phyloP scores from a whole-genome alignment of 2,113 vertebrate species.

The Circaetus cinerascens region DNA sequence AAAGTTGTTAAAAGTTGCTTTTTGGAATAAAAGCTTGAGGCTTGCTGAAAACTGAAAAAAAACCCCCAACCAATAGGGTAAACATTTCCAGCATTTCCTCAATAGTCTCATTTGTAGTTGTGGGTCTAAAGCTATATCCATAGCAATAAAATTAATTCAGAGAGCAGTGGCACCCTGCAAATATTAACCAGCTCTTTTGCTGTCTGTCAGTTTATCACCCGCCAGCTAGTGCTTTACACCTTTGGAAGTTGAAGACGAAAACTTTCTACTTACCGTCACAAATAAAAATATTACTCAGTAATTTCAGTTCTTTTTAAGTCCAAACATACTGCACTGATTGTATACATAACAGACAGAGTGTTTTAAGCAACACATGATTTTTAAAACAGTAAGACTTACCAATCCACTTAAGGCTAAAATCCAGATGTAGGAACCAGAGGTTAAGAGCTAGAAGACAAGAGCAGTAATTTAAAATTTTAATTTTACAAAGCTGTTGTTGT shows the following conservation, averaged over 20 bases:
- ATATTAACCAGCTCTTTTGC: neutral
- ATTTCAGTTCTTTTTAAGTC: neutral
- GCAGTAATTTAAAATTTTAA: neutral
- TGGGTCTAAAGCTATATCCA: neutral
- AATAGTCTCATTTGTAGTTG: neutral
- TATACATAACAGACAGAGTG: neutral
- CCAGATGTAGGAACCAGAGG: constrained; percentile 93
- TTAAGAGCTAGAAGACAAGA: constrained; percentile 84
- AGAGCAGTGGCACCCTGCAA: neutral
- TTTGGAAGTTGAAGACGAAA: neutral
- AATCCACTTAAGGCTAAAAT: constrained; percentile 92
- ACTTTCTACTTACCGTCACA: neutral
- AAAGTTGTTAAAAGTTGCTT: neutral
- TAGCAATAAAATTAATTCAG: neutral
- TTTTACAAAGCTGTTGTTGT: neutral
- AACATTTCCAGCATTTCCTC: neutral
- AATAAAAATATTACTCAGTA: neutral
- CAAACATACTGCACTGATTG: neutral
- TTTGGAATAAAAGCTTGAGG: neutral
- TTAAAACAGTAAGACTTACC: constrained; percentile 80
- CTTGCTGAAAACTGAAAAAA: neutral
- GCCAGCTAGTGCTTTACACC: neutral
- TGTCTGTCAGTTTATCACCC: neutral
- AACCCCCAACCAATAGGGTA: fast-evolving
- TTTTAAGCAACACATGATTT: neutral